These are phyloP conservation scores for Caenorhabditis drosophilae DNA, from an alignment of 2,888 invertebrate genomes.

Conservation along the genomic window DNA sequence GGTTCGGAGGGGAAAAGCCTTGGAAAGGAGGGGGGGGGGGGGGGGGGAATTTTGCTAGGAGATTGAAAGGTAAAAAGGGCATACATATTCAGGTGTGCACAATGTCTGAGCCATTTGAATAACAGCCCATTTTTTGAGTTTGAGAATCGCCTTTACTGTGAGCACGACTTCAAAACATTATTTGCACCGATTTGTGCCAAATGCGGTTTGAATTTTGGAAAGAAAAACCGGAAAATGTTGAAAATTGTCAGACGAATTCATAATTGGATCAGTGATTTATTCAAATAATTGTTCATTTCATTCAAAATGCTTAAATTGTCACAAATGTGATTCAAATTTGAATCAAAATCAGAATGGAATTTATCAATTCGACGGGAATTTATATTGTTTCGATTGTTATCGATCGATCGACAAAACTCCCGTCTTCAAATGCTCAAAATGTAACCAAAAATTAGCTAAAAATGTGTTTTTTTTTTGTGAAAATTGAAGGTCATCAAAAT, in stretches of 20 bases:
- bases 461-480: too few relatives aligned
- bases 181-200: conserved; percentile 48
- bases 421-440: conserved; percentile 43
- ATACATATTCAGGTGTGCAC: conserved; percentile 93
- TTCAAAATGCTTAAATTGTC: conserved; percentile 45
- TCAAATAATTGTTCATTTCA: conserved; percentile 39
- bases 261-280: conserved; percentile 40
- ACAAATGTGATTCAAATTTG: conserved; percentile 28
- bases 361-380: conserved; percentile 7
- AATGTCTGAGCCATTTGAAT: conserved; percentile 95
- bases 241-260: conserved; percentile 23
- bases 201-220: conserved; percentile 20
- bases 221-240: neutral
- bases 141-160: conserved; percentile 76
- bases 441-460: too few relatives aligned
- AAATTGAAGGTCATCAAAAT: conserved; percentile 36
- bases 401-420: too few relatives aligned
- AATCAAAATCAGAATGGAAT: conserved; percentile 22
- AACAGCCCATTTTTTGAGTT: conserved; percentile 97
- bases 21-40: too few relatives aligned
- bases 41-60: too few relatives aligned
- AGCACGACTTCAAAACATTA: conserved; percentile 45
- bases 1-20: too few relatives aligned
- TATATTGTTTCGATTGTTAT: conserved; percentile 40
- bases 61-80: too few relatives aligned